These are phyloP conservation scores for Oryzias curvinotus DNA, from an alignment of 2,113 vertebrate species.

Conservation along the genomic window DNA sequence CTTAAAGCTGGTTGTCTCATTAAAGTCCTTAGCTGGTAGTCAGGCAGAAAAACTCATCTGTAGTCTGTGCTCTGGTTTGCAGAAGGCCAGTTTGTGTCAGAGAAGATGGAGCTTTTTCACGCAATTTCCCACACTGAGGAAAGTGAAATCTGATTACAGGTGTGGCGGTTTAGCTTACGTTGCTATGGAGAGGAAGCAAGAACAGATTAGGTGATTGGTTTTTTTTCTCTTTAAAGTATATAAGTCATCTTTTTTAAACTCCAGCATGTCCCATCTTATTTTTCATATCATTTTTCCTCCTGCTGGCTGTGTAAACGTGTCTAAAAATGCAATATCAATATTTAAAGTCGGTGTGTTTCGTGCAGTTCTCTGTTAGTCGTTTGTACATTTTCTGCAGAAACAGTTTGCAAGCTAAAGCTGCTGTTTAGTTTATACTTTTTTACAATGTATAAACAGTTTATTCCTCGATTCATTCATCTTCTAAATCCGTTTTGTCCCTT, in stretches of 20 bases:
- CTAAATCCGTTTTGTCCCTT: no score
- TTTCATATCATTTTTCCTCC: not conserved
- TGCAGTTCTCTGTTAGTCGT: no score
- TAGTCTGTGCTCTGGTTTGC: not conserved
- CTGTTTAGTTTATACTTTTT: no score
- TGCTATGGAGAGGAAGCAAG: conserved; percentile 1
- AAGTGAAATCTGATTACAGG: conserved; percentile 1
- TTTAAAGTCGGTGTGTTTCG: not conserved
- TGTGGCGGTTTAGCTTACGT: not conserved
- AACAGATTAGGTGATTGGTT: not conserved
- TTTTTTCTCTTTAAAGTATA: not conserved
- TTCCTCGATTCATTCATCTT: no score
- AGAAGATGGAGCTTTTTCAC: conserved; percentile 1
- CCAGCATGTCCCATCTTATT: not conserved
- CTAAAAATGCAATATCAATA: not conserved
- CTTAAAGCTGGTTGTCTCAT: not conserved
- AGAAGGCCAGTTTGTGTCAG: not conserved
- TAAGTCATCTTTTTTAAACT: not conserved
- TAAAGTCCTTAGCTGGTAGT: not conserved
- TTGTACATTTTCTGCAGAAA: no score
- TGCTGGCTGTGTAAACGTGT: not conserved
- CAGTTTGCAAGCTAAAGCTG: no score
- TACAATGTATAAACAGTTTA: no score
- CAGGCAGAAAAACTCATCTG: not conserved
- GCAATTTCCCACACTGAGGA: conserved; percentile 1